phyloP scores from a whole-genome alignment of 2,888 invertebrate species.

The Sarcophaga variegata region DNA sequence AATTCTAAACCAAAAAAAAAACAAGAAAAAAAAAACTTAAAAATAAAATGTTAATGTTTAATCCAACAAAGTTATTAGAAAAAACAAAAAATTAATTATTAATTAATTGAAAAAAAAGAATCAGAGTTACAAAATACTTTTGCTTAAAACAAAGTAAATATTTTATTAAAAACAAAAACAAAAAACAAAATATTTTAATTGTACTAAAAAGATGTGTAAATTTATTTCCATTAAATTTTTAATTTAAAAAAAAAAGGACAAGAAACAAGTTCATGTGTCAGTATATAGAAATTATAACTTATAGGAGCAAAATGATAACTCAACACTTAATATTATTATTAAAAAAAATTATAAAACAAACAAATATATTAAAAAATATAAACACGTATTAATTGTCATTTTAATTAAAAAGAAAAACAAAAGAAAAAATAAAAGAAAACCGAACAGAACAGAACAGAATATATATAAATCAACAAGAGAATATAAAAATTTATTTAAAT shows the following conservation, averaged over 20 bases:
- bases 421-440: conserved; percentile 34
- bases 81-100: conserved; percentile 62
- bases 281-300: conserved; percentile 30
- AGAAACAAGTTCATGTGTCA: conserved; percentile 32
- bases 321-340: conserved; percentile 51
- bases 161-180: conserved; percentile 43
- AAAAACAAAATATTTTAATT: conserved; percentile 69
- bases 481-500: conserved; percentile 65
- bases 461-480: conserved; percentile 37
- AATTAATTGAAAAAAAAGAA: conserved; percentile 68
- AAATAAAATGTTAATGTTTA: conserved; percentile 69
- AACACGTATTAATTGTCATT: conserved; percentile 72
- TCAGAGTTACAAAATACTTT: conserved; percentile 24
- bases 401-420: conserved; percentile 66
- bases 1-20: conserved; percentile 61
- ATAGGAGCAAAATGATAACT: conserved; percentile 39
- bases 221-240: conserved; percentile 66
- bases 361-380: conserved; percentile 53
- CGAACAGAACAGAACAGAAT: too few relatives aligned
- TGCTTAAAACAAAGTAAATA: conserved; percentile 35
- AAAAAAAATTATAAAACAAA: conserved; percentile 51
- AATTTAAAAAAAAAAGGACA: conserved; percentile 53
- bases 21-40: conserved; percentile 57
- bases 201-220: conserved; percentile 67
- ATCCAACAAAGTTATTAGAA: conserved; percentile 62